Percentiles rank a stretch among this genome's conserved stretches.
These are phyloP conservation scores for Aquatica leii DNA, from an alignment of 2,888 invertebrate genomes.

Conservation along the genomic window DNA sequence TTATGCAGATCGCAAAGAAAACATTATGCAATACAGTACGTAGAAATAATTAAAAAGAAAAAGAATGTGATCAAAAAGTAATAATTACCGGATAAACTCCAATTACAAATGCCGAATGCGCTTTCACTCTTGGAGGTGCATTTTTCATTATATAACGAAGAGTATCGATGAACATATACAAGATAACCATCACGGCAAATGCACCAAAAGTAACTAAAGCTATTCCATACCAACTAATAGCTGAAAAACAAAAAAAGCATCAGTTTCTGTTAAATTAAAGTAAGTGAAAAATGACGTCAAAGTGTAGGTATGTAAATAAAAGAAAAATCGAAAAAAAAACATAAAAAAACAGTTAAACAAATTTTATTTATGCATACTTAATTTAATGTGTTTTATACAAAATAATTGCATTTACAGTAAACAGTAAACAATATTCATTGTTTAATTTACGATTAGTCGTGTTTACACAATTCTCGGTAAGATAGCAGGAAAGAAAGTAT, in stretches of 20 bases:
- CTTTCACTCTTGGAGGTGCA: slow-evolving; percentile 64
- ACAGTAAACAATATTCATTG: too few relatives aligned
- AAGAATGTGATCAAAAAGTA: not conserved
- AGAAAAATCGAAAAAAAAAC: not conserved
- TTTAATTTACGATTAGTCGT: not conserved
- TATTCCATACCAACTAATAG: slow-evolving; percentile 66
- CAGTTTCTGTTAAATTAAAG: too few relatives aligned
- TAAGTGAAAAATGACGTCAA: too few relatives aligned
- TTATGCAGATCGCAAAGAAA: not conserved
- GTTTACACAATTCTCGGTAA: too few relatives aligned
- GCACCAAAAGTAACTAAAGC: slow-evolving; percentile 65
- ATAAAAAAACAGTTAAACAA: not conserved
- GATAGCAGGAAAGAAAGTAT: slow-evolving; percentile 16
- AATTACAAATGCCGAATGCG: slow-evolving; percentile 66
- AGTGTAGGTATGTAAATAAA: too few relatives aligned
- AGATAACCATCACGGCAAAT: slow-evolving; percentile 62
- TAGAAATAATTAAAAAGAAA: not conserved
- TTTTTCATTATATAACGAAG: slow-evolving; percentile 65
- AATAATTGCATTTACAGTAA: not conserved
- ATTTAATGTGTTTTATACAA: too few relatives aligned
- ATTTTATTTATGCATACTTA: too few relatives aligned
- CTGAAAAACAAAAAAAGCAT: slow-evolving; percentile 59
- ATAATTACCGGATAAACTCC: slow-evolving; percentile 71
- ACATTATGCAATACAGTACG: not conserved
- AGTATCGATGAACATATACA: slow-evolving; percentile 65